These are phyloP conservation scores for Smutsia temminckii DNA, from an alignment of 2,797 vertebrate genomes.

Conservation along the genomic window DNA sequence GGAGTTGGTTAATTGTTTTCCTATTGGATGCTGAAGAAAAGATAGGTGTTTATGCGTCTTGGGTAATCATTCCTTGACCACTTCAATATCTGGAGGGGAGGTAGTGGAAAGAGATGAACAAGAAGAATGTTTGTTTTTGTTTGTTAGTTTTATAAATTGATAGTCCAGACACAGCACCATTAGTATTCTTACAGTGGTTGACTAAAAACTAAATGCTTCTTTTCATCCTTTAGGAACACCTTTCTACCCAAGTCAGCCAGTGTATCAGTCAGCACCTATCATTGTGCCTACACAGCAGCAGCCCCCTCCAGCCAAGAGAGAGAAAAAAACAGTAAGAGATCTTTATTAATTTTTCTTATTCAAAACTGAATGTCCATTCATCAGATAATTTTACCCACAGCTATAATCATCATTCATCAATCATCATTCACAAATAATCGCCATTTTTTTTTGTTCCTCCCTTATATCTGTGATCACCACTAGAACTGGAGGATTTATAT, in stretches of 20 bases:
- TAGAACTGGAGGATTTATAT: background rate
- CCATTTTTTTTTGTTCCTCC: background rate
- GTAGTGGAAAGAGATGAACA: background rate
- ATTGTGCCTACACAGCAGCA: slow-evolving; percentile 98
- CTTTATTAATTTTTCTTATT: background rate
- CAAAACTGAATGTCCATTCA: slow-evolving; percentile 19
- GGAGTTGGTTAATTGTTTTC: background rate
- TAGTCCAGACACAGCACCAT: background rate
- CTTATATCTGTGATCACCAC: background rate
- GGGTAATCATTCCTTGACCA: slow-evolving; percentile 26
- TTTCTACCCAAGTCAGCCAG: slow-evolving; percentile 95
- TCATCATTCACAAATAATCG: slow-evolving; percentile 4
- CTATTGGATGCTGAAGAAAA: background rate
- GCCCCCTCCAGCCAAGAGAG: slow-evolving; percentile 94
- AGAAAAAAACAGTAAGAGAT: slow-evolving; percentile 96
- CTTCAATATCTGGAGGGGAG: background rate
- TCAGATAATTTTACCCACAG: background rate
- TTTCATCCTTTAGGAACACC: slow-evolving; percentile 87
- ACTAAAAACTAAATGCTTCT: slow-evolving; percentile 6
- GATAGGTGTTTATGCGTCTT: background rate
- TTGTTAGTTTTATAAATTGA: background rate
- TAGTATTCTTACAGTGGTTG: background rate
- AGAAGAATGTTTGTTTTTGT: slow-evolving; percentile 37
- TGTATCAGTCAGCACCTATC: slow-evolving; percentile 95
- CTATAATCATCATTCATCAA: background rate